Evolutionary conservation across 1,140 invertebrate genomes (phyloP), one percentile per base, ranked within the genome.

Genomic region (Solenopsis invicta): DNA sequence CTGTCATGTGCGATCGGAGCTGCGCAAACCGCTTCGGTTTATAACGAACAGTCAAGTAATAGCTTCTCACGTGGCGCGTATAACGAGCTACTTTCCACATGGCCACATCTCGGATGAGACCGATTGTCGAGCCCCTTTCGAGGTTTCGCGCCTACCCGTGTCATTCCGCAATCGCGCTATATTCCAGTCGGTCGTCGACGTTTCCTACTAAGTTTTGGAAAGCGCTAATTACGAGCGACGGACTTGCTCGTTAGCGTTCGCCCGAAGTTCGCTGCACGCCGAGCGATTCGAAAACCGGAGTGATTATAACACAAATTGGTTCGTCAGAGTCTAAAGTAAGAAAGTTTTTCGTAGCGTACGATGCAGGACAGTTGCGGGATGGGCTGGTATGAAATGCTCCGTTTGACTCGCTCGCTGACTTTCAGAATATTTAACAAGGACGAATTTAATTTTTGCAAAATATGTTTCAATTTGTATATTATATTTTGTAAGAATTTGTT

Each of bases 81-180:
- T 93, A 92, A 93, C 87, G 91, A 92, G 89, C 64, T 92, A 88
- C 85, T 92, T 90, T 88, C 69, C 88, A 85, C 81, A 77, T 84
- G 85, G 34, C 64, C 84, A 66, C 82, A 72, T 8, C 56, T 84
- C 66, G 18, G 24, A 29, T 52, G 16, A 34, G 24, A 21, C 59
- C 41, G 10, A 37, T 24, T 62, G 80, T n/a, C 64, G 66, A 87
- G 78, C 64, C 87, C 16, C 29, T 41, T 72, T 85, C 34, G 34
- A 13, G 54, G 29, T 86, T 29, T 37, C 62, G 29, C 62, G 76
- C 67, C 48, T 72, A 69, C 54, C n/a, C 13, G 34, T 48, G 59
- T 72, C 67, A 34, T 13, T 12, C 34, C n/a, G 69, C 29, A 62
- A 74, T 84, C 41, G 69, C 69, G 13, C 29, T 59, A 6, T 24